Evolutionary conservation across 2,797 vertebrate species (phyloP), one percentile per base, ranked within the genome.

Genomic region (Characodon lateralis): DNA sequence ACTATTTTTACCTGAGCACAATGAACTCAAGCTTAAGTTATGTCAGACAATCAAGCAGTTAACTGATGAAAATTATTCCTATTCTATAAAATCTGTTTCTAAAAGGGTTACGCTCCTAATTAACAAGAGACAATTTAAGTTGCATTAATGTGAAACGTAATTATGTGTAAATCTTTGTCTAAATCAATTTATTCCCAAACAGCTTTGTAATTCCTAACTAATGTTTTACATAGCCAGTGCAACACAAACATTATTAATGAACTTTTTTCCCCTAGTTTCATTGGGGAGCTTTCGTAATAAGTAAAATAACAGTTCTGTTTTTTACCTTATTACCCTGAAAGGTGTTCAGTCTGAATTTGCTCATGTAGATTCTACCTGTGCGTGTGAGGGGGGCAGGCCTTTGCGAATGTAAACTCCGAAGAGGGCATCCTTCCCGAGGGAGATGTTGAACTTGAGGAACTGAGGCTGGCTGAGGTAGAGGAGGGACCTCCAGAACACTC

Each of bases 381-480:
- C 99, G 55, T 99, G 98, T n/a, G 98, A 99, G 18, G 98, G 98
- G 5, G 98, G 97, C 85, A 99, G 96, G 63, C 98, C 98, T 92
- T 99, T 99, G 85, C 98, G 96, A 56, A 98, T 98, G 78, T 99
- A 99, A 18, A 99, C 98, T 78, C 98, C 98, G 12, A 99, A 98
- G 87, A 99, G 85, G 41, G 98, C 98, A 53, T 98, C 98, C 92
- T 97, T 98, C 92, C 98, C 97, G 87, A 99, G 97, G 58, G 98
- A 99, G 91, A 99, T 98, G 96, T 99, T 99, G 96, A 99, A 99
- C 90, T 99, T 99, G 79, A 99, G 96, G 92, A 99, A 99, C 89
- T 99, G 98, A 9, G 98, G 98, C 84, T 98, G 97, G 94, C 98
- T 96, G 86, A 99, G 97, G 90, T 97, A 97, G 79, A 99, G 96